Conservation (phyloP, 2,113 vertebrate species). For the Leptodactylus fuscus region DNA sequence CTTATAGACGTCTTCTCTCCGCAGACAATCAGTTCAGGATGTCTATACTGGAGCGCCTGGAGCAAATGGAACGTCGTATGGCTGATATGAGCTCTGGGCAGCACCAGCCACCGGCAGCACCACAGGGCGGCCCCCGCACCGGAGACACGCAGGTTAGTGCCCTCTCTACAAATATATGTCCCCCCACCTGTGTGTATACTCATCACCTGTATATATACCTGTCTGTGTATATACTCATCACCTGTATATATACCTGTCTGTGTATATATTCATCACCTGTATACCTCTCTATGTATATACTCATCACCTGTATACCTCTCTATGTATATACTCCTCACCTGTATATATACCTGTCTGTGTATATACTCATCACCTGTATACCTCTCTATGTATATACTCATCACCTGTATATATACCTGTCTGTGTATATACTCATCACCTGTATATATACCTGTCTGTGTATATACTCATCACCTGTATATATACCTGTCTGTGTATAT, state of each 20-base stretch:
- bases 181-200: neutral
- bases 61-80: slow-evolving; percentile 83
- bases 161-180: neutral
- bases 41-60: slow-evolving; percentile 81
- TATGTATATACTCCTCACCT: neutral
- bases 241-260: neutral
- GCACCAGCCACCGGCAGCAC: slow-evolving; percentile 58
- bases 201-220: neutral
- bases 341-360: slow-evolving; percentile 1
- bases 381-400: neutral
- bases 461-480: neutral
- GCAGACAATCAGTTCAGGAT: slow-evolving; percentile 83
- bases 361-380: neutral
- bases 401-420: neutral
- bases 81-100: slow-evolving; percentile 72
- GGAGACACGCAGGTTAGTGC: neutral
- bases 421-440: neutral
- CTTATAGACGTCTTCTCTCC: neutral
- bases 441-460: neutral
- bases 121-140: slow-evolving; percentile 57
- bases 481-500: neutral
- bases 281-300: neutral
- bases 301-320: neutral
- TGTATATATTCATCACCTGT: neutral
- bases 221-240: too few species aligned